A percentile compares a stretch with the other conserved stretches of the same genome.
Conservation (phyloP, 2,797 vertebrate species). For the Amblyraja radiata region DNA sequence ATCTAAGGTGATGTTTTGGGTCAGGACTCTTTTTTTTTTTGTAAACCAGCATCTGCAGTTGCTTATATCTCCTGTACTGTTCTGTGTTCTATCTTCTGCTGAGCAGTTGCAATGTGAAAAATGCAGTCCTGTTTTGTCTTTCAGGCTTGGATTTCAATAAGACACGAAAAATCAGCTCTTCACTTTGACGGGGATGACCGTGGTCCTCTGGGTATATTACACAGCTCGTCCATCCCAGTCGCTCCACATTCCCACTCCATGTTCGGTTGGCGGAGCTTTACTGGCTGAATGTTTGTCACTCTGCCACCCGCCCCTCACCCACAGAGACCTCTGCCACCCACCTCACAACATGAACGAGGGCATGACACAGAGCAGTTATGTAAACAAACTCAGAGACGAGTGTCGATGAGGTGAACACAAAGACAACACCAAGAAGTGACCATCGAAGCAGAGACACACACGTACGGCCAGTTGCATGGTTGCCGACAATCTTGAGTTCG, state of each 20-base stretch:
- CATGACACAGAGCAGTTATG: background rate
- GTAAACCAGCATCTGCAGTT: too few relatives aligned
- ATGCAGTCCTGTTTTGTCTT: background rate
- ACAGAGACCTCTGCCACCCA: background rate
- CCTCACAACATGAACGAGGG: background rate
- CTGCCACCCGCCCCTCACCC: background rate
- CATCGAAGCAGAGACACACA: background rate
- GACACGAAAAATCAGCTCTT: background rate
- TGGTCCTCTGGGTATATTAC: background rate
- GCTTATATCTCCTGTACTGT: too few relatives aligned
- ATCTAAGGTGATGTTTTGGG: too few relatives aligned
- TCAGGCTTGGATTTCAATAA: slow-evolving; percentile 22
- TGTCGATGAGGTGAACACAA: background rate
- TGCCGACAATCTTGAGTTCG: too few relatives aligned
- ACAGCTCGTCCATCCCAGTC: background rate
- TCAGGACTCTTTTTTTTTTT: too few relatives aligned
- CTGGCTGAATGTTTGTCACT: background rate
- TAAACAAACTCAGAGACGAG: background rate
- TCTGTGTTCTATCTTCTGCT: too few relatives aligned
- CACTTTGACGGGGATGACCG: background rate
- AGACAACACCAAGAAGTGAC: background rate
- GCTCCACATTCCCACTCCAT: background rate
- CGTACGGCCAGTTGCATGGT: background rate
- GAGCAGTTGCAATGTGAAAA: background rate
- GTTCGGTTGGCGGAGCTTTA: background rate